Evolutionary conservation across 2,888 invertebrate species (phyloP), one percentile per base, ranked within the genome.

Genomic region (Branchellion lobata): DNA sequence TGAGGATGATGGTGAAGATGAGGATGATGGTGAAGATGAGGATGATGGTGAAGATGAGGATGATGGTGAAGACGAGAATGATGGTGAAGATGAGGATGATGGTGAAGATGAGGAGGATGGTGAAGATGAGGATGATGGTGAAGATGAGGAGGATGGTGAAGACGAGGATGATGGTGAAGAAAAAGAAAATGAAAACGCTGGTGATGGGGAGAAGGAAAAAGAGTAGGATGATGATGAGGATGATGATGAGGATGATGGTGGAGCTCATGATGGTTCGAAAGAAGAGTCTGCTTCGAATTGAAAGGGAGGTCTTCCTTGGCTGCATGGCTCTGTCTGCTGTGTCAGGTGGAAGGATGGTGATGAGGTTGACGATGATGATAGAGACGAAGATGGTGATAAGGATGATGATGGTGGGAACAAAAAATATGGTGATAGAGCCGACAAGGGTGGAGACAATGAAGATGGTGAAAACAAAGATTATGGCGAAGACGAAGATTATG

Each of bases 401-500:
- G 47, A 47, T 14, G 47, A 47, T 14, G 47, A 47, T 14, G 47
- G 18, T 14, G 47, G 18, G 18, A 18, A 47, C 8, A 18, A 47
- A 47, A 18, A 47, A 24, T 18, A 68, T 21, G 33, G 34, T 24
- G 18, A 72, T 1, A 8, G 34, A 2, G 31, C 29, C 0, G 18
- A 72, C 1, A 1, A 3, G 24, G 72, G 34, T 33, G 72, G 1
- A 11, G 34, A 72, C 1, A 34, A 3, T 33, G 34, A 72, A 34
- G 72, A 72, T 5, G 72, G 34, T 33, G 72, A 72, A 34, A 31
- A 71, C 24, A 34, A 72, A 11, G 34, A 72, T 33, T 31, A 34
- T 33, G 72, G 34, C 24, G 72, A 72, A 34, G 72, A 34, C 24
- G 72, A 72, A 11, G 72, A 36, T n/a, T 0, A 40, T 8, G 40